Evolutionary conservation across 1,140 invertebrate genomes (phyloP).

Genomic region (Ylistrum balloti): DNA sequence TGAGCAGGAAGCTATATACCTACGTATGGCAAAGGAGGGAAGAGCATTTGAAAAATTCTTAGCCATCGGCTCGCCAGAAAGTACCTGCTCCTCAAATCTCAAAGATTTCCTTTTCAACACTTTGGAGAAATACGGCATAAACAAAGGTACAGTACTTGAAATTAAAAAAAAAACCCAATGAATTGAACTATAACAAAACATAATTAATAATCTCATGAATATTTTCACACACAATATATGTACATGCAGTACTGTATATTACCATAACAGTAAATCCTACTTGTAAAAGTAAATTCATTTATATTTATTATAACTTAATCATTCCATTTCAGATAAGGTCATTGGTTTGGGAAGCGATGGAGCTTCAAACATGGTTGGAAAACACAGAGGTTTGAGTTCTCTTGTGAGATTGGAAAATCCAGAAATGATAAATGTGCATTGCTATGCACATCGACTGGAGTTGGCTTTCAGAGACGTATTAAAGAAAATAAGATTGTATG

Average conservation of each 20-base stretch:
- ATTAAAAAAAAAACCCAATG: too few relatives aligned
- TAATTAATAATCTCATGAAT: not conserved
- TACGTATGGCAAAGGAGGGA: constrained; percentile 44
- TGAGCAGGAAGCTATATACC: constrained; percentile 57
- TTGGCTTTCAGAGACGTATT: constrained; percentile 21
- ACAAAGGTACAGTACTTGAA: constrained; percentile 55
- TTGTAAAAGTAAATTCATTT: not conserved
- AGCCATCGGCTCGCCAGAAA: constrained; percentile 51
- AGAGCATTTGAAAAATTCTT: constrained; percentile 51
- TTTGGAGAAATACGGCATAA: constrained; percentile 40
- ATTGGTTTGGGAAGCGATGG: constrained; percentile 56
- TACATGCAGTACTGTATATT: not conserved
- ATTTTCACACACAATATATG: not conserved
- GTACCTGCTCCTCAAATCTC: constrained; percentile 47
- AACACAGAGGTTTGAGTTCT: too few relatives aligned
- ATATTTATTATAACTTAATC: too few relatives aligned
- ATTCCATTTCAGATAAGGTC: constrained; percentile 59
- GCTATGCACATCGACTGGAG: constrained; percentile 41
- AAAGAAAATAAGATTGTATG: constrained; percentile 53
- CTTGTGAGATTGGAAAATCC: too few relatives aligned
- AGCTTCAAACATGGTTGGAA: constrained; percentile 59
- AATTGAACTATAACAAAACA: too few relatives aligned
- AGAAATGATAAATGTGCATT: too few relatives aligned
- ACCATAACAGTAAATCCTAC: not conserved
- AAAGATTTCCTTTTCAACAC: too few relatives aligned